phyloP scores from a whole-genome alignment of 2,113 vertebrate genomes.

The Blennius ocellaris region DNA sequence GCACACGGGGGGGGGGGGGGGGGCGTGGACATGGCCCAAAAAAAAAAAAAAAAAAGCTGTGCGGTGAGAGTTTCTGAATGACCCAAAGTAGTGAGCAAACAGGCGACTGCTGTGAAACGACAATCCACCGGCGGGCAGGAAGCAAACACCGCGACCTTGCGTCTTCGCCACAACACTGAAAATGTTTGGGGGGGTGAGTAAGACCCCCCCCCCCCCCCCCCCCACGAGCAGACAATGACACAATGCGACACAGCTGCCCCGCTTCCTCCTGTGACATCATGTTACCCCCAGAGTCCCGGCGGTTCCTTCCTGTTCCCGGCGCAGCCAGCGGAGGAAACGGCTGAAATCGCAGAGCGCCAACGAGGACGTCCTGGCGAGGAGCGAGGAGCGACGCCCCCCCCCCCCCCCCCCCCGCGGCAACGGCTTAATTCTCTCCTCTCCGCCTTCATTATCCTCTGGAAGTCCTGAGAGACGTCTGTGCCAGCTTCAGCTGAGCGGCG shows the following conservation, averaged over 20 bases:
- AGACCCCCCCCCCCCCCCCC: too few relatives aligned
- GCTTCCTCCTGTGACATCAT: constrained; percentile 82
- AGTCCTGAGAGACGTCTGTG: too few relatives aligned
- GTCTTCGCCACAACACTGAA: constrained; percentile 28
- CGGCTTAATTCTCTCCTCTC: too few relatives aligned
- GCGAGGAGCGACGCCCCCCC: background rate
- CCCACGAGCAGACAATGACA: constrained; percentile 71
- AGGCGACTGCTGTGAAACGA: constrained; percentile 7
- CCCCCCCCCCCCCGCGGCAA: too few relatives aligned
- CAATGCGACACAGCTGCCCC: constrained; percentile 74
- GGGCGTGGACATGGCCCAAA: too few relatives aligned
- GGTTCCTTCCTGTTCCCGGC: constrained; percentile 74
- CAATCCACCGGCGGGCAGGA: constrained; percentile 29
- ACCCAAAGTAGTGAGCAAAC: background rate
- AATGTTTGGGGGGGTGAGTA: constrained; percentile 38
- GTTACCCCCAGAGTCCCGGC: constrained; percentile 46
- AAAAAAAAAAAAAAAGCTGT: too few relatives aligned
- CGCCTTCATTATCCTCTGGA: too few relatives aligned
- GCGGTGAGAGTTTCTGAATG: background rate
- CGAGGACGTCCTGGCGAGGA: constrained; percentile 62
- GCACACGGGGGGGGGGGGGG: constrained; percentile 8
- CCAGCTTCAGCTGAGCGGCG: too few relatives aligned
- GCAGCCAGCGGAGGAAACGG: constrained; percentile 68
- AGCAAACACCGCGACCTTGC: constrained; percentile 61
- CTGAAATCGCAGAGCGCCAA: constrained; percentile 46